These are phyloP conservation scores for Hermaeophaga mercurialis DNA, from an alignment of 2,888 invertebrate genomes.

Conservation along the genomic window DNA sequence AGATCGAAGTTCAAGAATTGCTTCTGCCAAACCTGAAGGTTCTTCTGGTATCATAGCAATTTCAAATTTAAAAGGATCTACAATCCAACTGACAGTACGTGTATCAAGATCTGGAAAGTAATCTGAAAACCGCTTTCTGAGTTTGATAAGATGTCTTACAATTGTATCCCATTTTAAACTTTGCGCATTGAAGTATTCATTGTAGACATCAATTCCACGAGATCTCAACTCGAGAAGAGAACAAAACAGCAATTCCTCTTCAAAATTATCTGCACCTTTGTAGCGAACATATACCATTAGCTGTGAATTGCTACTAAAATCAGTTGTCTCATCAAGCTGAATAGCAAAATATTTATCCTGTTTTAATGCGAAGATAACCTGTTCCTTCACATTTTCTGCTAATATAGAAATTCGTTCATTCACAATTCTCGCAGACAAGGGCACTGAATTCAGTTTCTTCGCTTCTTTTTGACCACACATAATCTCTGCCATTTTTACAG, in stretches of 20 bases:
- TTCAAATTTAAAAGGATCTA: too few relatives aligned
- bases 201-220: constrained; percentile 4
- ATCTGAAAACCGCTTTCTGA: too few relatives aligned
- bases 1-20: too few relatives aligned
- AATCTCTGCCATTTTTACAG: too few relatives aligned
- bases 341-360: constrained; percentile 8
- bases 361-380: constrained; percentile 7
- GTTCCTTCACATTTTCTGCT: constrained; percentile 5
- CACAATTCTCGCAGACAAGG: constrained; percentile 6
- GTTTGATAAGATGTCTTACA: too few relatives aligned
- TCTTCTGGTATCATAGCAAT: too few relatives aligned
- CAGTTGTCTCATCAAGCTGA: constrained; percentile 8
- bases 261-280: neutral
- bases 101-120: too few relatives aligned
- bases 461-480: too few relatives aligned
- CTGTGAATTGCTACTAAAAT: neutral
- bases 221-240: constrained; percentile 1
- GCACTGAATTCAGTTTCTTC: too few relatives aligned
- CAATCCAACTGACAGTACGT: too few relatives aligned
- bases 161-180: neutral
- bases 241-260: neutral
- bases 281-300: neutral
- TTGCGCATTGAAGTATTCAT: neutral
- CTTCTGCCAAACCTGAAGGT: too few relatives aligned
- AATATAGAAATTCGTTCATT: constrained; percentile 1